These are phyloP conservation scores for Hippocampus comes DNA, from an alignment of 2,113 vertebrate genomes.

Conservation along the genomic window DNA sequence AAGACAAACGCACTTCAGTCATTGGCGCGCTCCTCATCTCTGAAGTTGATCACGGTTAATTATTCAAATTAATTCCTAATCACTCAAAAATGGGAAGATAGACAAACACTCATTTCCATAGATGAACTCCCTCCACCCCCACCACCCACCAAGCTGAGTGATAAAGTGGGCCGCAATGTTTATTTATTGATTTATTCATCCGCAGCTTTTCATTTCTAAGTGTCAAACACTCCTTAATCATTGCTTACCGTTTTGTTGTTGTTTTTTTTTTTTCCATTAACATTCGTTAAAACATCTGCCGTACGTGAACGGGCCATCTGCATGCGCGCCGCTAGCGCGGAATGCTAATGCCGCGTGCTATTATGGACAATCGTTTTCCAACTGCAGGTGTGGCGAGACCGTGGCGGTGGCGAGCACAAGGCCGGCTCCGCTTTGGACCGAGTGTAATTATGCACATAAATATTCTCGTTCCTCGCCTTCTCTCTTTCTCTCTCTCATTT, in stretches of 20 bases:
- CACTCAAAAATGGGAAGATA: slow-evolving; percentile 64
- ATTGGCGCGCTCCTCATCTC: slow-evolving; percentile 58
- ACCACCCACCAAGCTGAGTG: slow-evolving; percentile 67
- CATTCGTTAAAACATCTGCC: slow-evolving; percentile 81
- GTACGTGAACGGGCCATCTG: slow-evolving; percentile 73
- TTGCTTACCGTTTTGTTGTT: slow-evolving; percentile 63
- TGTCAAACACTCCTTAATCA: slow-evolving; percentile 72
- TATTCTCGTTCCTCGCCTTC: slow-evolving; percentile 32
- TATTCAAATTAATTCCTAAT: slow-evolving; percentile 77
- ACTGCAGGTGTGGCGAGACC: slow-evolving; percentile 17
- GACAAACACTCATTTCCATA: slow-evolving; percentile 77
- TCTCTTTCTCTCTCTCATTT: slow-evolving; percentile 35
- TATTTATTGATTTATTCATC: slow-evolving; percentile 68
- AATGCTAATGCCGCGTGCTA: slow-evolving; percentile 45
- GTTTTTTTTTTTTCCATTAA: slow-evolving; percentile 74
- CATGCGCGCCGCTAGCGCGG: slow-evolving; percentile 46
- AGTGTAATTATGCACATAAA: slow-evolving; percentile 61
- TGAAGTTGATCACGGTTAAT: slow-evolving; percentile 68
- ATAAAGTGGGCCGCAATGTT: slow-evolving; percentile 70
- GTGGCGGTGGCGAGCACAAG: slow-evolving; percentile 16
- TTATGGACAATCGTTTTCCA: not conserved
- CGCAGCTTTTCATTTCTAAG: slow-evolving; percentile 61
- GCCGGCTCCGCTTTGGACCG: not conserved
- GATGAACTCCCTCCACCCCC: slow-evolving; percentile 55
- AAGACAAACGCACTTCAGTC: slow-evolving; percentile 33